Base-by-base conservation (phyloP, 2,888 invertebrate genomes). In the Amblyjoppa fuscipennis region DNA sequence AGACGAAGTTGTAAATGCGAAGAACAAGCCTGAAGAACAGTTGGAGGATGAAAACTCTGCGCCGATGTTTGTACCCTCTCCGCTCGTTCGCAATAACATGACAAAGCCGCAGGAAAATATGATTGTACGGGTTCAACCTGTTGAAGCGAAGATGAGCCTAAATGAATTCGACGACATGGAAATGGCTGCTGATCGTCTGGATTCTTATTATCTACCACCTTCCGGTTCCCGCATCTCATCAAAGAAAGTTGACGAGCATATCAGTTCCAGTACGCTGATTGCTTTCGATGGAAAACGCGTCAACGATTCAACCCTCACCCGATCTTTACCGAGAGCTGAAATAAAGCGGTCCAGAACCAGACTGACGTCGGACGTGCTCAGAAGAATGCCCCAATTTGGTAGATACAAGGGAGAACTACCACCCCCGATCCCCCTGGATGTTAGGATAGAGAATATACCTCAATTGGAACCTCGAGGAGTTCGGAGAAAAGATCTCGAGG, bases 61-160 rank as follows among this genome's bases (percentile, higher is more conserved):
- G 89, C 97, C 97, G 0, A 97, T 97, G 95, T 98, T 97, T 89
- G 96, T 97, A 88, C 97, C 97, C 0, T 97, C 97, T 0, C 97
- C 97, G 0, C 95, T 96, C 13, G 97, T 97, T 89, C 96, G 87
- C 91, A 91, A 87, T 91, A 94, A 88, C 84, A 93, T 38, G 93
- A 95, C 88, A 73, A 81, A 83, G 51, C 79, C 86, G 20, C 89
- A 83, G 77, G 90, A 90, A 66, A 91, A 90, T 59, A 85, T 88
- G 38, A 79, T 78, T 11, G 34, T 20, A 59, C 68, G 81, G 59
- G 73, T 69, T 59, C 45, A 68, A 20, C 38, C 25, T 7, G 61
- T 73, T 9, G 73, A 83, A 87, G 71, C 76, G 53, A 88, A 88
- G 45, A 38, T 80, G 0, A 82, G 84, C n/a, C 69, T 89, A 41